These are phyloP conservation scores for Oncorhynchus gorbuscha DNA, from an alignment of 2,113 vertebrate species.

Conservation along the genomic window DNA sequence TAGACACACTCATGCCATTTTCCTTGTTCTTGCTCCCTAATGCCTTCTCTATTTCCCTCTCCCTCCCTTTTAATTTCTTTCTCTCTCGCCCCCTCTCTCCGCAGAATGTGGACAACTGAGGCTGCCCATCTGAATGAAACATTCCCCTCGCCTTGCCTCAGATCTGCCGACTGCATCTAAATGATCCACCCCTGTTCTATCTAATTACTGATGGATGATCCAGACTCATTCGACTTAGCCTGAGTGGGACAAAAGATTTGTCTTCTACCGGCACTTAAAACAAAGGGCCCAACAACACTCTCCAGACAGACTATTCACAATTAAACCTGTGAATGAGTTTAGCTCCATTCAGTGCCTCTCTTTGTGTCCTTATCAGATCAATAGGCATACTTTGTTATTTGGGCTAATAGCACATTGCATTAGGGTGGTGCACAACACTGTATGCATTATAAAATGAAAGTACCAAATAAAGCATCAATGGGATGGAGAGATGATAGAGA, in stretches of 20 bases:
- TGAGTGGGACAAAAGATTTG: conserved; percentile 46
- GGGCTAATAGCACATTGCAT: background rate
- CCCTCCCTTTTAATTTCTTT: conserved; percentile 19
- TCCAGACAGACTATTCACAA: conserved; percentile 21
- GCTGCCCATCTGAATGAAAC: conserved; percentile 68
- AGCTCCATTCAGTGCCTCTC: background rate
- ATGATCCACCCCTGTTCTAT: conserved; percentile 53
- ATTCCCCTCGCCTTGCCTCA: conserved; percentile 50
- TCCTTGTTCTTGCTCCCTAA: conserved; percentile 43
- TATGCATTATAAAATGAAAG: background rate
- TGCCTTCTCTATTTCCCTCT: conserved; percentile 28
- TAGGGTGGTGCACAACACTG: background rate
- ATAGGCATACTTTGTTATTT: background rate
- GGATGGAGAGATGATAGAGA: background rate
- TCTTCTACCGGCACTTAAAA: conserved; percentile 48
- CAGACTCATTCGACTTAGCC: conserved; percentile 55
- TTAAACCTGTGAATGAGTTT: conserved; percentile 20
- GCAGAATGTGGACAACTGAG: conserved; percentile 27
- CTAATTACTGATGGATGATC: conserved; percentile 70
- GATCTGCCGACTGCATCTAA: conserved; percentile 67
- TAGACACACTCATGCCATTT: conserved; percentile 47
- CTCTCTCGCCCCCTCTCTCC: background rate
- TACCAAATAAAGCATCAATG: background rate
- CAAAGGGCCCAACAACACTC: conserved; percentile 44
- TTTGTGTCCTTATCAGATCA: background rate